phyloP scores from a whole-genome alignment of 2,888 invertebrate genomes.

The Thereva nobilitata region DNA sequence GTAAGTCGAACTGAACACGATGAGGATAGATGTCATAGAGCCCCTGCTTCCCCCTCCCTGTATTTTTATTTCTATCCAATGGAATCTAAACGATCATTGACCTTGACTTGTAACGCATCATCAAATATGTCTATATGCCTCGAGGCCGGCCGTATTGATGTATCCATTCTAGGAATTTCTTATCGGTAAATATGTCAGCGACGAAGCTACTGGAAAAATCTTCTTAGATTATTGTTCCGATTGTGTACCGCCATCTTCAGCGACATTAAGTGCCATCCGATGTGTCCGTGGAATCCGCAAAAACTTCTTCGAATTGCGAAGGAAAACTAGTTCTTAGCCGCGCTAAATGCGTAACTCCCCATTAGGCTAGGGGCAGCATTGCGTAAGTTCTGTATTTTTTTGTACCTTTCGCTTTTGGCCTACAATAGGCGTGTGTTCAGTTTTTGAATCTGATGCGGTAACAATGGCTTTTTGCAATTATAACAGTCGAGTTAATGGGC shows the following conservation, averaged over 20 bases:
- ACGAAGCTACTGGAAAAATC: background rate
- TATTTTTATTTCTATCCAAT: conserved; percentile 21
- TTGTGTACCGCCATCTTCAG: background rate
- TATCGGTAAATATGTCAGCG: conserved; percentile 33
- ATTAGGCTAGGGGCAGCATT: conserved; percentile 29
- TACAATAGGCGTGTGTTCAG: background rate
- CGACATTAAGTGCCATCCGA: too few relatives aligned
- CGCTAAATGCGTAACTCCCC: conserved; percentile 9
- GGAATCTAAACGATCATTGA: conserved; percentile 41
- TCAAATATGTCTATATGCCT: conserved; percentile 14
- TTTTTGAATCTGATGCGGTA: conserved; percentile 23
- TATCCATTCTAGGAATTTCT: background rate
- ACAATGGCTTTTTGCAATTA: conserved; percentile 6
- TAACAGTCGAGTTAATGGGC: background rate
- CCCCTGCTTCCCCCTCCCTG: background rate
- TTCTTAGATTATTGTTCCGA: conserved; percentile 12
- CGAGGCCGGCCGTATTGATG: conserved; percentile 14
- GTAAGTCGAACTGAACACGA: conserved; percentile 10
- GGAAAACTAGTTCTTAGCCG: conserved; percentile 35
- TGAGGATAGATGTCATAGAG: too few relatives aligned
- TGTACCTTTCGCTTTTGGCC: conserved; percentile 34
- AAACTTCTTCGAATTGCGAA: conserved; percentile 2
- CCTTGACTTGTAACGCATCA: conserved; percentile 38
- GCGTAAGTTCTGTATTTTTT: conserved; percentile 25
- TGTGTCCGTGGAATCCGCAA: too few relatives aligned